Base-by-base conservation (phyloP, 2,888 invertebrate genomes). In the Linnaemya tessellans region DNA sequence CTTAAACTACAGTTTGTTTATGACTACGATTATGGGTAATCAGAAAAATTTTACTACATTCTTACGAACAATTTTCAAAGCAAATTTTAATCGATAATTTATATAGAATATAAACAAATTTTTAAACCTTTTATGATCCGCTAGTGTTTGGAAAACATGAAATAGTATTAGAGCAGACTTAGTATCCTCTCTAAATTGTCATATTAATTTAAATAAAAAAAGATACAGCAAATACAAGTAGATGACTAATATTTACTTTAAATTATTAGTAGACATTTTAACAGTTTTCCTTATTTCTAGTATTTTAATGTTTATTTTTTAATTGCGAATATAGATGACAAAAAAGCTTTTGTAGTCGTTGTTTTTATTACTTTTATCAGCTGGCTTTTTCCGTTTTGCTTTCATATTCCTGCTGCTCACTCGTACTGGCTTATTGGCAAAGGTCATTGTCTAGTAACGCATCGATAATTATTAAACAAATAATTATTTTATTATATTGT, bases 361-460 rank as follows among this genome's bases (percentile, higher is more conserved):
- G 3, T 22, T n/a, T 46, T 35, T 30, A n/a, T n/a, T n/a, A n/a
- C n/a, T n/a, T 49, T 22, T 70, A 70, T 79, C 62, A 70, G 68
- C 4, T 65, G n/a, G 4, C 10, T 25, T 75, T 78, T 78, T 22
- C 13, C 8, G 10, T 38, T 13, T 41, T 64, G 20, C 51, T 13
- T 58, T 58, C 22, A 18, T 43, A n/a, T 65, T 43, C 13, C 13
- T 41, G n/a, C 56, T 9, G 15, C 38, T 41, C 25, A 15, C 38
- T 41, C 25, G 13, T 38, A 35, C 2, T 3, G 9, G 46, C 41
- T 5, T 68, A 81, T 84, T 82, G 81, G 51, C 58, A 74, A 71
- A 82, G 85, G 82, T 82, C 82, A 85, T 82, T 85, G 82, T 60
- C 85, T 85, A 82, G 82, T 64, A 82, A 85, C 41, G 82, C 81